These are phyloP conservation scores for Eleginops maclovinus DNA, from an alignment of 2,113 vertebrate species.

Conservation along the genomic window DNA sequence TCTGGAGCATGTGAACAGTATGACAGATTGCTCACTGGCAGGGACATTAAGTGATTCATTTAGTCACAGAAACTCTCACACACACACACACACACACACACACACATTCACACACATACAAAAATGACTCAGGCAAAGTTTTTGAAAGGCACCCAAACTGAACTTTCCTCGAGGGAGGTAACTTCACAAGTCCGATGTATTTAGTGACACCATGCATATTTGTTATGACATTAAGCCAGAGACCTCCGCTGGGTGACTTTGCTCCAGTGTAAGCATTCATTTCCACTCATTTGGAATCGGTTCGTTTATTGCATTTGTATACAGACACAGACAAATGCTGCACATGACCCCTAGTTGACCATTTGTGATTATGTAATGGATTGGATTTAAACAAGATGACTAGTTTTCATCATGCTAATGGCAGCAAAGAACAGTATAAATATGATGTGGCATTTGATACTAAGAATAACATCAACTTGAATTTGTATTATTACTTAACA, in stretches of 20 bases:
- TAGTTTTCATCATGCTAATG: not conserved
- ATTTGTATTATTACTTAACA: too few relatives aligned
- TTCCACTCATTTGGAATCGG: not conserved
- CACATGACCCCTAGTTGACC: not conserved
- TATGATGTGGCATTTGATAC: too few relatives aligned
- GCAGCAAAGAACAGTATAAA: too few relatives aligned
- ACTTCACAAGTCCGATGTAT: not conserved
- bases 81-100: not conserved
- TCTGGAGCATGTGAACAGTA: slow-evolving; percentile 44
- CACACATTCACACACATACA: not conserved
- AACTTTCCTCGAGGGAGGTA: not conserved
- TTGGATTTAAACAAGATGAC: not conserved
- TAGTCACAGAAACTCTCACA: slow-evolving; percentile 19
- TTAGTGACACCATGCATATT: not conserved
- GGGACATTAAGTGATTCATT: slow-evolving; percentile 53
- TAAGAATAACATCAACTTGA: too few relatives aligned
- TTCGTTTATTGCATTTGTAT: not conserved
- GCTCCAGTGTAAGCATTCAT: not conserved
- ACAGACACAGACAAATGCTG: not conserved
- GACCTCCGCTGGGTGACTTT: not conserved
- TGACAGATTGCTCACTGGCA: slow-evolving; percentile 62
- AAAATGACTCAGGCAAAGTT: slow-evolving; percentile 9
- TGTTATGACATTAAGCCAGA: not conserved
- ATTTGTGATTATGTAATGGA: not conserved
- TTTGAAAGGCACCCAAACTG: not conserved